A percentile compares a stretch with the other conserved stretches of the same genome.
Conservation (phyloP, 2,113 vertebrate genomes). For the Paramormyrops kingsleyae region DNA sequence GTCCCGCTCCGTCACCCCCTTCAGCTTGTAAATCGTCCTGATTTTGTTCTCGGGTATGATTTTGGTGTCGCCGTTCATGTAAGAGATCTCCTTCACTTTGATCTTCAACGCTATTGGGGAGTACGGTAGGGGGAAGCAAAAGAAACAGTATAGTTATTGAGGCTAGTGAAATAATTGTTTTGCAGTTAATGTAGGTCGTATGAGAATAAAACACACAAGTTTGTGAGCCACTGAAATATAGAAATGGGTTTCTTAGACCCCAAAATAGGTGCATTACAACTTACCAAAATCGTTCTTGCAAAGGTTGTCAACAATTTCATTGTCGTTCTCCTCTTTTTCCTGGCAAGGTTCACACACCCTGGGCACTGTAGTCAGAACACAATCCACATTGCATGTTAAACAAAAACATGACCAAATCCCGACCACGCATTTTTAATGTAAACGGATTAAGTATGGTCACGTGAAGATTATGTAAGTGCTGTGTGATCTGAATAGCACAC, state of each 20-base stretch:
- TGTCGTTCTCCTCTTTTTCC: slow-evolving; percentile 86
- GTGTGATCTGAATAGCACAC: not conserved
- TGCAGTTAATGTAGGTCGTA: not conserved
- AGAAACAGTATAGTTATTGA: not conserved
- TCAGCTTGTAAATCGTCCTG: slow-evolving; percentile 95
- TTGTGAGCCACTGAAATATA: not conserved
- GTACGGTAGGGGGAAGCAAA: slow-evolving; percentile 3
- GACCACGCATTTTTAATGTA: not conserved
- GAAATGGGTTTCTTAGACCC: not conserved
- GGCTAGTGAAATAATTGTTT: not conserved
- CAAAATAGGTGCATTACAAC: slow-evolving; percentile 26
- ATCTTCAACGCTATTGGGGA: slow-evolving; percentile 81
- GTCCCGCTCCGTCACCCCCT: slow-evolving; percentile 84
- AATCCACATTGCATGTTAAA: not conserved
- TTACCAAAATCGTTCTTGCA: slow-evolving; percentile 98
- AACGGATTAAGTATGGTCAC: not conserved
- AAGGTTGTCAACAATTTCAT: slow-evolving; percentile 92
- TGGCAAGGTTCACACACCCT: slow-evolving; percentile 93
- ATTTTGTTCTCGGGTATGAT: slow-evolving; percentile 93
- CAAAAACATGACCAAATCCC: not conserved
- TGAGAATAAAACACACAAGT: not conserved
- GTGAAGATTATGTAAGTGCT: not conserved
- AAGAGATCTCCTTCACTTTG: slow-evolving; percentile 97
- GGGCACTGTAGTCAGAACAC: slow-evolving; percentile 65
- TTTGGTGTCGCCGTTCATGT: slow-evolving; percentile 94